phyloP scores from a whole-genome alignment of 2,797 vertebrate genomes.

The Clamator glandarius region DNA sequence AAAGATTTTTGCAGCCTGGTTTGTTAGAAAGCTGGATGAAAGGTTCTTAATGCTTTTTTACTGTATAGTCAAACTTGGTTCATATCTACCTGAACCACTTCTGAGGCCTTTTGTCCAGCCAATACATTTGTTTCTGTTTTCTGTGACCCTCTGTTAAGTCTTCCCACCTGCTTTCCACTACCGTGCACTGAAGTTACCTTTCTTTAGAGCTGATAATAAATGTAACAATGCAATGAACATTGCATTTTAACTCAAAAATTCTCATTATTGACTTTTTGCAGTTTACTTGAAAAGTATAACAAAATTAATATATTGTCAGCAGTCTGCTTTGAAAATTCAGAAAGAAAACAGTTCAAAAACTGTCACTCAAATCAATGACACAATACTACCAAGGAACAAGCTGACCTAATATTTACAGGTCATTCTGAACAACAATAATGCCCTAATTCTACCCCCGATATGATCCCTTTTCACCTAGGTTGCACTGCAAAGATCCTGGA shows the following conservation, averaged over 20 bases:
- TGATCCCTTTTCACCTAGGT: rapidly evolving
- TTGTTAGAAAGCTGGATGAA: neutral
- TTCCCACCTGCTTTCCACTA: neutral
- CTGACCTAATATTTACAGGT: neutral
- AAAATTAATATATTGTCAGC: neutral
- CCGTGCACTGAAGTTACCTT: neutral
- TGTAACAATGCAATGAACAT: neutral
- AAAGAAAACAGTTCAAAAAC: neutral
- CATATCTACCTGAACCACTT: neutral
- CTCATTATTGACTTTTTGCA: neutral
- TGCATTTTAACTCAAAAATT: neutral
- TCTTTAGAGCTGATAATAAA: neutral
- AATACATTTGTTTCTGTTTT: neutral
- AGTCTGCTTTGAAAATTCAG: neutral
- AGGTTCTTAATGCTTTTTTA: neutral
- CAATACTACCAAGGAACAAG: neutral
- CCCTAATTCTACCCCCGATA: neutral
- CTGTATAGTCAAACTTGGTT: neutral
- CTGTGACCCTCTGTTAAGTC: neutral
- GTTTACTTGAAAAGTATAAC: neutral
- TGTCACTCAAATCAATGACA: neutral
- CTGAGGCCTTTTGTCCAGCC: neutral
- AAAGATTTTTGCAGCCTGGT: neutral
- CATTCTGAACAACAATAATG: neutral
- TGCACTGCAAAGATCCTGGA: neutral